These are phyloP conservation scores for Periparus ater DNA, from an alignment of 2,797 vertebrate genomes.

Conservation along the genomic window DNA sequence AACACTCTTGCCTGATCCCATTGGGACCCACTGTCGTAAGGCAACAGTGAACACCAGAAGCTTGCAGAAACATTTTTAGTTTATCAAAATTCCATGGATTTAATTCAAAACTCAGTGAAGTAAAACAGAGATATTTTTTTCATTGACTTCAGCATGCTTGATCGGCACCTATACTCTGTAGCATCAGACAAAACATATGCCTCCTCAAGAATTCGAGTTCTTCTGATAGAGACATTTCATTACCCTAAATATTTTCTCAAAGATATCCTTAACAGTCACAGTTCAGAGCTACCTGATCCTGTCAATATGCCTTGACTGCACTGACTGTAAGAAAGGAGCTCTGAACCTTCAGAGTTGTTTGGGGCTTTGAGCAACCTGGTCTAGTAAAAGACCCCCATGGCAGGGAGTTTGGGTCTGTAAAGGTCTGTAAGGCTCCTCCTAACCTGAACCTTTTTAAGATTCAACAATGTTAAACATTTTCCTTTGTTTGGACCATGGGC, in stretches of 20 bases:
- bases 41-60: background rate
- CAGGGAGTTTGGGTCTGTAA: background rate
- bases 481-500: background rate
- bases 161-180: background rate
- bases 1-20: background rate
- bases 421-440: background rate
- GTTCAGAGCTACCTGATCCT: background rate
- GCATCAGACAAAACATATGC: background rate
- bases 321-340: background rate
- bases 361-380: background rate
- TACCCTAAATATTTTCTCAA: background rate
- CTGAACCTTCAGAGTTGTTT: background rate
- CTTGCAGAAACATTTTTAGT: background rate
- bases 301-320: background rate
- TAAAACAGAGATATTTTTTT: background rate
- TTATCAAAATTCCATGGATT: constrained; percentile 10
- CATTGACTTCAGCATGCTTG: background rate
- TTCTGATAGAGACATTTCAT: background rate
- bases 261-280: background rate
- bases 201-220: background rate
- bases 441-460: background rate
- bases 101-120: constrained; percentile 32
- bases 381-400: background rate
- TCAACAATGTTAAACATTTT: background rate
- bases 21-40: background rate